Evolutionary conservation across 2,797 vertebrate genomes (phyloP).

Genomic region (Eutrigla gurnardus): DNA sequence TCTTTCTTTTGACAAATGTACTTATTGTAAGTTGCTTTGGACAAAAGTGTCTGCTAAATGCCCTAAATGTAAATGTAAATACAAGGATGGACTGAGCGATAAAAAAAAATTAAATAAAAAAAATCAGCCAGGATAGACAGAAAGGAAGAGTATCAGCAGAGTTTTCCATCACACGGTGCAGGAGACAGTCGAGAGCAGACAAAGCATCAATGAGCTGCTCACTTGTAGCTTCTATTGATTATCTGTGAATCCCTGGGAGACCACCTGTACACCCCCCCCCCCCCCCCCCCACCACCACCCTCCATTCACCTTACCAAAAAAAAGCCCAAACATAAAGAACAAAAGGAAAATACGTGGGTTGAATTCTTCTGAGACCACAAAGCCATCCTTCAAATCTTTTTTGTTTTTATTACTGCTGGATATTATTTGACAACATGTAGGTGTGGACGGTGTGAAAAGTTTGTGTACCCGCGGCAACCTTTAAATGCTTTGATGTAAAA

Average conservation of each 20-base stretch:
- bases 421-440: slow-evolving; percentile 44
- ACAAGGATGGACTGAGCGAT: slow-evolving; percentile 14
- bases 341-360: slow-evolving; percentile 39
- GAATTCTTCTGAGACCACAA: slow-evolving; percentile 37
- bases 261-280: slow-evolving; percentile 9
- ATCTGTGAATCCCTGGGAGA: slow-evolving; percentile 50
- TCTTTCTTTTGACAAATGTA: too few relatives aligned
- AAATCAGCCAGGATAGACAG: slow-evolving; percentile 12
- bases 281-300: slow-evolving; percentile 24
- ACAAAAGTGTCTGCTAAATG: too few relatives aligned
- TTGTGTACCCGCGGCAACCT: slow-evolving; percentile 32
- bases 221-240: slow-evolving; percentile 70
- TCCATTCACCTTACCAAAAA: slow-evolving; percentile 34
- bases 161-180: slow-evolving; percentile 31
- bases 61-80: not conserved
- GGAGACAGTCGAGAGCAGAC: slow-evolving; percentile 43
- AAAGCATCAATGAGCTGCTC: slow-evolving; percentile 43
- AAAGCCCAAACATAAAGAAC: slow-evolving; percentile 8
- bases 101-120: not conserved
- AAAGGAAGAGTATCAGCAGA: slow-evolving; percentile 30
- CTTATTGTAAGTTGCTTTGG: too few relatives aligned
- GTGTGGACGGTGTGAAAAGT: slow-evolving; percentile 35
- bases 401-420: slow-evolving; percentile 17
- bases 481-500: slow-evolving; percentile 28
- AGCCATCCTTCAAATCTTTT: slow-evolving; percentile 35